Percentiles rank a stretch among this genome's conserved stretches.
Evolutionary conservation across 2,888 invertebrate species (phyloP).

Genomic region (Hipparchia semele): DNA sequence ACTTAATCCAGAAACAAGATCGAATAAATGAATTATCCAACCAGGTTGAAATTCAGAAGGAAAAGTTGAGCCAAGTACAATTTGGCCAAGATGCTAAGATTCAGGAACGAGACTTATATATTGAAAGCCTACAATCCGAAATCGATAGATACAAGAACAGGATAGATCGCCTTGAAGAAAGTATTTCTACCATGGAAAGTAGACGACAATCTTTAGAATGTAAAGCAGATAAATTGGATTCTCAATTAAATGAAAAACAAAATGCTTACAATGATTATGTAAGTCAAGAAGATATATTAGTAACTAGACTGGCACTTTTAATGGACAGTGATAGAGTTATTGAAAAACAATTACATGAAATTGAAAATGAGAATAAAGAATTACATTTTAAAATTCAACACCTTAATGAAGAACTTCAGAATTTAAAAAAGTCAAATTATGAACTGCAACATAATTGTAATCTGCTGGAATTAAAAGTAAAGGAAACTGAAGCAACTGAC

Average conservation of each 20-base stretch:
- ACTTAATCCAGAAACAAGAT: constrained; percentile 65
- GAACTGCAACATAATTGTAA: constrained; percentile 70
- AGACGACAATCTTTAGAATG: constrained; percentile 83
- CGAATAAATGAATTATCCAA: constrained; percentile 62
- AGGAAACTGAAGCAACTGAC: constrained; percentile 59
- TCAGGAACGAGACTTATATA: constrained; percentile 88
- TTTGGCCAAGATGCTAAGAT: constrained; percentile 86
- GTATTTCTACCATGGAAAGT: constrained; percentile 84
- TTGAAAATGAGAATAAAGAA: constrained; percentile 81
- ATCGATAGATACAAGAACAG: constrained; percentile 85
- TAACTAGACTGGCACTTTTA: constrained; percentile 84
- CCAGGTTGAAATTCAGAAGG: constrained; percentile 62
- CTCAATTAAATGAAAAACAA: constrained; percentile 83
- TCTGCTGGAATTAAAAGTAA: constrained; percentile 62
- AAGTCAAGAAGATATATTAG: constrained; percentile 84
- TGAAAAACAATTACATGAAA: constrained; percentile 84
- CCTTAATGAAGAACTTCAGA: constrained; percentile 78
- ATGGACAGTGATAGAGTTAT: constrained; percentile 85
- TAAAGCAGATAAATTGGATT: constrained; percentile 84
- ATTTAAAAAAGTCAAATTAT: constrained; percentile 69
- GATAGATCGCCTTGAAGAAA: constrained; percentile 86
- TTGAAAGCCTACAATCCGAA: constrained; percentile 88
- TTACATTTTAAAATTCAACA: constrained; percentile 80
- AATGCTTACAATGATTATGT: constrained; percentile 83
- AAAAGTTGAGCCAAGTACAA: constrained; percentile 65